Percentiles rank a stretch among this genome's conserved stretches.
These are phyloP conservation scores for Sparidentex hasta DNA, from an alignment of 2,797 vertebrate genomes.

Conservation along the genomic window DNA sequence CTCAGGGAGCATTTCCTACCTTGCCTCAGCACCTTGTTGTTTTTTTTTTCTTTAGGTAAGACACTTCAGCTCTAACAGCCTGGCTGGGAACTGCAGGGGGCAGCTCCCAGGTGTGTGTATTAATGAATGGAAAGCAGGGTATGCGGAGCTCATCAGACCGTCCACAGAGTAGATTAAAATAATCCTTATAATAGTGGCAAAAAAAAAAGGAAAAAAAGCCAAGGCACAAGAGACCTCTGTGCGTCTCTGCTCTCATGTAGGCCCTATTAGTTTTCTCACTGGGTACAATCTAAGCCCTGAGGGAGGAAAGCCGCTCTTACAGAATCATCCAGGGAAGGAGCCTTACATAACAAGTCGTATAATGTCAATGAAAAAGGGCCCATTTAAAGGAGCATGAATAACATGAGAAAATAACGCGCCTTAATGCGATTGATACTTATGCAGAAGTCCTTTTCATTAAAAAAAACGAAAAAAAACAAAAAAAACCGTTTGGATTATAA, in stretches of 20 bases:
- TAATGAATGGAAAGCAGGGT: slow-evolving; percentile 65
- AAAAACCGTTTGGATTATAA: background rate
- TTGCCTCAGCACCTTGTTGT: slow-evolving; percentile 21
- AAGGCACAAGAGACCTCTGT: slow-evolving; percentile 39
- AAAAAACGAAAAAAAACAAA: background rate
- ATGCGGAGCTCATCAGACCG: slow-evolving; percentile 16
- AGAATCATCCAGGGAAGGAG: slow-evolving; percentile 73
- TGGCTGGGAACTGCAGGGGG: slow-evolving; percentile 17
- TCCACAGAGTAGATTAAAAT: slow-evolving; percentile 56
- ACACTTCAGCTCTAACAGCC: slow-evolving; percentile 7
- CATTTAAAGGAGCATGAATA: slow-evolving; percentile 67
- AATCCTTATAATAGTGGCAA: slow-evolving; percentile 38
- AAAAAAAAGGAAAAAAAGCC: slow-evolving; percentile 25
- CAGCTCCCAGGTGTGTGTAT: slow-evolving; percentile 57
- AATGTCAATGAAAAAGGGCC: slow-evolving; percentile 81
- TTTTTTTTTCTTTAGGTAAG: slow-evolving; percentile 10
- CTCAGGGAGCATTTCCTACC: slow-evolving; percentile 30
- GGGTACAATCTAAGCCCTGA: slow-evolving; percentile 75
- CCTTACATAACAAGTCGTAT: slow-evolving; percentile 81
- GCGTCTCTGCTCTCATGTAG: slow-evolving; percentile 41
- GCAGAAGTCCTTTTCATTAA: background rate
- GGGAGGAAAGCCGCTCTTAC: slow-evolving; percentile 70
- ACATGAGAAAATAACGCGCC: slow-evolving; percentile 34
- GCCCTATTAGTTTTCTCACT: slow-evolving; percentile 73
- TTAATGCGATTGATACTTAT: slow-evolving; percentile 27